Conservation (phyloP, 2,888 invertebrate species). For the Zootermopsis nevadensis region DNA sequence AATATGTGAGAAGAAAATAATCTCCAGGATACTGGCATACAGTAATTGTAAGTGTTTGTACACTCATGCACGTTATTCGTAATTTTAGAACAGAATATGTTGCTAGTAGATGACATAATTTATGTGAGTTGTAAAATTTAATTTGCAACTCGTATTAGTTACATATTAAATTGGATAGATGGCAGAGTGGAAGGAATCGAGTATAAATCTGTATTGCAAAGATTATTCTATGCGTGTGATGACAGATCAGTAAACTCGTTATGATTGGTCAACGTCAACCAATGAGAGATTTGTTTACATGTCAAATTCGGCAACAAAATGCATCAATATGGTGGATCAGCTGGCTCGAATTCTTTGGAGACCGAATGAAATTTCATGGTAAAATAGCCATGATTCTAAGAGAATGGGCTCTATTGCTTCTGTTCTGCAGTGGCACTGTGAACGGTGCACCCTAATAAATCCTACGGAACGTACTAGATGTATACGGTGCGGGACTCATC, state of each 20-base stretch:
- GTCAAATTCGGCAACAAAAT: conserved; percentile 52
- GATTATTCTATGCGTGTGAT: not conserved
- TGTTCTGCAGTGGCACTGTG: conserved; percentile 93
- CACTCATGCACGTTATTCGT: too few species aligned
- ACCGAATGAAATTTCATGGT: conserved; percentile 53
- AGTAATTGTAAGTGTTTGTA: too few species aligned
- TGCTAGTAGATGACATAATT: too few species aligned
- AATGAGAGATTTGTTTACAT: conserved; percentile 50
- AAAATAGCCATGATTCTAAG: conserved; percentile 66
- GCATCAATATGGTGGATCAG: conserved; percentile 71
- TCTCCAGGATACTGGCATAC: too few species aligned
- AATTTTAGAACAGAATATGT: too few species aligned
- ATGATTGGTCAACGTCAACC: conserved; percentile 49
- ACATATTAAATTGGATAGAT: not conserved
- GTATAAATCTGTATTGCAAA: not conserved
- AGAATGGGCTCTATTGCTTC: conserved; percentile 93
- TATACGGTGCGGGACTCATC: conserved; percentile 77
- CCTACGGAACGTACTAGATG: conserved; percentile 87
- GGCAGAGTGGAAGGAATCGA: not conserved
- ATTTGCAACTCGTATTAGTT: not conserved
- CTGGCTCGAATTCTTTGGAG: conserved; percentile 64
- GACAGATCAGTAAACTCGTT: conserved; percentile 31
- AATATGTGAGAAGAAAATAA: too few species aligned
- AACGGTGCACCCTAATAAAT: conserved; percentile 88
- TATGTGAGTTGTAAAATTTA: too few species aligned